A percentile compares a stretch with the other conserved stretches of the same genome.
Evolutionary conservation across 2,797 vertebrate genomes (phyloP).

Genomic region (Paguma larvata): DNA sequence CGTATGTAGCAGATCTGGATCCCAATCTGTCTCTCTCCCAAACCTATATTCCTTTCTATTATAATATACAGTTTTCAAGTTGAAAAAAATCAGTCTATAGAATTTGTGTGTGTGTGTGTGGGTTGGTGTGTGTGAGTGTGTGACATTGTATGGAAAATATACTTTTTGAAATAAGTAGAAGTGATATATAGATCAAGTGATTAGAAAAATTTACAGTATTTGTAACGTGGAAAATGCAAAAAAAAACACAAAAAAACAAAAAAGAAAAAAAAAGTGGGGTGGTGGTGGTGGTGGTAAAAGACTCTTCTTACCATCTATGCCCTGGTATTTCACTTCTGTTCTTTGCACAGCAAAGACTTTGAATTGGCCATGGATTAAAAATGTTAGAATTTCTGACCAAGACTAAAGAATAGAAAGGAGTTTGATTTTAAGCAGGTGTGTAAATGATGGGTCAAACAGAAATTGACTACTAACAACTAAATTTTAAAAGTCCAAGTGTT

Average conservation of each 20-base stretch:
- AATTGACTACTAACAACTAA: not conserved
- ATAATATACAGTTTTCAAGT: conserved; percentile 47
- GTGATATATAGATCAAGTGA: not conserved
- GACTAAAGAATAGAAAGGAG: conserved; percentile 76
- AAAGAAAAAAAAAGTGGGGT: too few species aligned
- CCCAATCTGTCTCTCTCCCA: not conserved
- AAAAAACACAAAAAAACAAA: not conserved
- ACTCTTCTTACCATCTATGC: conserved; percentile 37
- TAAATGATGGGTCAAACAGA: not conserved
- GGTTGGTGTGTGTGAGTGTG: too few species aligned
- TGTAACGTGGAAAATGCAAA: not conserved
- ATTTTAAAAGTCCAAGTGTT: not conserved
- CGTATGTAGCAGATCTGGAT: conserved; percentile 53
- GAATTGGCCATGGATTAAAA: conserved; percentile 50
- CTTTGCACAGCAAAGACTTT: conserved; percentile 25
- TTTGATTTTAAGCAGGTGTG: conserved; percentile 52
- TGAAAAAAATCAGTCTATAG: conserved; percentile 54
- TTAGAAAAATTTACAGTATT: conserved; percentile 38
- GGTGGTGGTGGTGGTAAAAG: not conserved
- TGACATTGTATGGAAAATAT: not conserved
- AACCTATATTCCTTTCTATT: conserved; percentile 37
- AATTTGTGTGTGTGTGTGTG: not conserved
- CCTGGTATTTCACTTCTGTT: conserved; percentile 67
- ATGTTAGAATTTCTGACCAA: conserved; percentile 59
- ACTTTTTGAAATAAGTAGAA: conserved; percentile 54